These are phyloP conservation scores for Dendrolimus punctatus DNA, from an alignment of 1,140 invertebrate genomes.

Conservation along the genomic window DNA sequence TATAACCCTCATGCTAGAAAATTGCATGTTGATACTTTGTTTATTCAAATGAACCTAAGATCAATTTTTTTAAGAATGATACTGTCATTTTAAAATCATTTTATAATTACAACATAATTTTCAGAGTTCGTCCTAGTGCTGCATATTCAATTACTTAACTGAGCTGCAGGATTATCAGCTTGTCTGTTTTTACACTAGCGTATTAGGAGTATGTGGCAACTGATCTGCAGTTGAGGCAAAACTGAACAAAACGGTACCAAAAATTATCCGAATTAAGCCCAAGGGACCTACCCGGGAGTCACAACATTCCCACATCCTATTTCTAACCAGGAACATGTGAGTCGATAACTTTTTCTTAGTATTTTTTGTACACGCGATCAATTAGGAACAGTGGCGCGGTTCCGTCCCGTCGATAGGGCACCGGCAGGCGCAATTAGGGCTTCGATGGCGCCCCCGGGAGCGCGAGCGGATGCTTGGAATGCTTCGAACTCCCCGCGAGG, in stretches of 20 bases:
- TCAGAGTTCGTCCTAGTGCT: too few species aligned
- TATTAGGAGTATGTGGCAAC: background rate
- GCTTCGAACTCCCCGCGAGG: conserved; percentile 30
- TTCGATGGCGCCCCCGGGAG: conserved; percentile 35
- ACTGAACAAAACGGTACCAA: conserved; percentile 4
- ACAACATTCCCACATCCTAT: conserved; percentile 27
- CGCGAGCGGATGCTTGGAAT: conserved; percentile 34
- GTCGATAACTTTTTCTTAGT: conserved; percentile 24
- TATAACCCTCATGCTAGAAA: too few species aligned
- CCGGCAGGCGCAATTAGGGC: conserved; percentile 30
- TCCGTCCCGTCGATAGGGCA: conserved; percentile 39
- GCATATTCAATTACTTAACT: too few species aligned
- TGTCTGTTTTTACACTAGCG: too few species aligned
- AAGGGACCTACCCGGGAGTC: conserved; percentile 4
- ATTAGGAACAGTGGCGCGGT: conserved; percentile 39
- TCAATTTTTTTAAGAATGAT: too few species aligned
- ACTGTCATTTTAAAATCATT: too few species aligned
- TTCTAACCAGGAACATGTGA: conserved; percentile 55
- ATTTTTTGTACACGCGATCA: conserved; percentile 33
- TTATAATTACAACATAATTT: too few species aligned
- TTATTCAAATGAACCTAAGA: too few species aligned
- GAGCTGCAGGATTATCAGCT: too few species aligned
- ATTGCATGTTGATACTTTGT: too few species aligned
- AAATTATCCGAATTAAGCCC: conserved; percentile 5
- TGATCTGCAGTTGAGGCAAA: background rate